phyloP scores from a whole-genome alignment of 2,888 invertebrate species.

The Laothoe populi region DNA sequence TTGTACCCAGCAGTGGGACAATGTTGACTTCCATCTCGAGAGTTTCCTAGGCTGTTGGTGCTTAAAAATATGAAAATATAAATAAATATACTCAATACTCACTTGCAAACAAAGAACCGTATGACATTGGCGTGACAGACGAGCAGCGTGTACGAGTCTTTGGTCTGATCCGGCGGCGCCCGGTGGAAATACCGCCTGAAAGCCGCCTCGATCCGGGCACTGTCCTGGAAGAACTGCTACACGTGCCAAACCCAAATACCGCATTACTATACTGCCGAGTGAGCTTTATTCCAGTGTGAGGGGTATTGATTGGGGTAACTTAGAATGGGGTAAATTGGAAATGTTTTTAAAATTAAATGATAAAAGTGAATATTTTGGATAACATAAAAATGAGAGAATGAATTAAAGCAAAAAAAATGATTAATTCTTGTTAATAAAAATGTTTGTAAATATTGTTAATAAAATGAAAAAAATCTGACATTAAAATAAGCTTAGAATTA shows the following conservation, averaged over 20 bases:
- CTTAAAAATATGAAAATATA: no score
- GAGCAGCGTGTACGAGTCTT: slow-evolving; percentile 94
- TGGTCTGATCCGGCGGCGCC: slow-evolving; percentile 91
- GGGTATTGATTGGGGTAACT: not conserved
- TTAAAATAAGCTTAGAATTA: no score
- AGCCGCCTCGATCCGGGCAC: slow-evolving; percentile 97
- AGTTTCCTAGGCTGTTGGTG: no score
- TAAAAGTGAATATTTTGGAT: not conserved
- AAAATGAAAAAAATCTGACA: no score
- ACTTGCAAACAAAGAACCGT: slow-evolving; percentile 96
- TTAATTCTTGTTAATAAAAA: no score
- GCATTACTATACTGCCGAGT: slow-evolving; percentile 58
- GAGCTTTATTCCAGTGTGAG: slow-evolving; percentile 32
- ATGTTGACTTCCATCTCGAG: no score
- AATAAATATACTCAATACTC: slow-evolving; percentile 46
- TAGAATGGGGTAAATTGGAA: not conserved
- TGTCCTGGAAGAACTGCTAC: slow-evolving; percentile 96
- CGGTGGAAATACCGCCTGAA: slow-evolving; percentile 97
- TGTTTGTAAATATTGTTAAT: no score
- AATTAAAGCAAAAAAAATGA: no score
- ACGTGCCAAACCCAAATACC: slow-evolving; percentile 57
- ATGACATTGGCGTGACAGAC: slow-evolving; percentile 99
- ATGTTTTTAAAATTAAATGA: not conserved
- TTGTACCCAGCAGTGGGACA: no score
- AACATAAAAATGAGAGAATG: no score